Percentiles rank a stretch among this genome's conserved stretches.
phyloP scores from a whole-genome alignment of 64 coral and sea anemone species.

The Montipora cactus region DNA sequence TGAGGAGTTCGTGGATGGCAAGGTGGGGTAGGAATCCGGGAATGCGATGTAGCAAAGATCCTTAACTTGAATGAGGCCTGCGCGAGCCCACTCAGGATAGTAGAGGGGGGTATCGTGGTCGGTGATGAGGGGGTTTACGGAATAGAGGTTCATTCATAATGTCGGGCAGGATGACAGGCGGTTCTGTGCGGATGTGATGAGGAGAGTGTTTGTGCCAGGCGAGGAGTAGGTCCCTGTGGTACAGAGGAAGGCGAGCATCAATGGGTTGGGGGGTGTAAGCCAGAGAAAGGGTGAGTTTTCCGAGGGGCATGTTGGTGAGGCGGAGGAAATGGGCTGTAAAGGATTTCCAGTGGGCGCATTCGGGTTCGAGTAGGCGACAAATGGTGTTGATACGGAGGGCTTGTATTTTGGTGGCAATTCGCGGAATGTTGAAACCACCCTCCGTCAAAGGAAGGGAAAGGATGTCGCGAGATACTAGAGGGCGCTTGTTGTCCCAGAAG shows the following conservation, averaged over 20 bases:
- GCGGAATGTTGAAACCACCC: conserved; percentile 29
- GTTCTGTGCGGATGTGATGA: background rate
- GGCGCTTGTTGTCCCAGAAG: background rate
- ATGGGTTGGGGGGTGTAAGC: background rate
- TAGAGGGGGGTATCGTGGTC: background rate
- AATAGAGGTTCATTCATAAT: background rate
- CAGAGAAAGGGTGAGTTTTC: background rate
- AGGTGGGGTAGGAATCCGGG: background rate
- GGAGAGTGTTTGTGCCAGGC: background rate
- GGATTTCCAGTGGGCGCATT: background rate
- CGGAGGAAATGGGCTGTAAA: background rate
- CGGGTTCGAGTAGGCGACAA: background rate
- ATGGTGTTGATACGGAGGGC: conserved; percentile 14
- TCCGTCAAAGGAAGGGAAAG: background rate
- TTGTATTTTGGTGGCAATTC: background rate
- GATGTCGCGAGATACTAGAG: background rate
- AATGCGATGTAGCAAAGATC: background rate
- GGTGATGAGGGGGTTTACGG: background rate
- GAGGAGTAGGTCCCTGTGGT: conserved; percentile 1
- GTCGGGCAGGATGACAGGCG: background rate
- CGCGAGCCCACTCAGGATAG: background rate
- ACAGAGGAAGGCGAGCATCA: background rate
- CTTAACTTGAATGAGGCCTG: background rate
- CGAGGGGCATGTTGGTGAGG: background rate
- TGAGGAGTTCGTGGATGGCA: background rate